Evolutionary conservation across 2,797 vertebrate genomes (phyloP).

Genomic region (Vireo griseus): DNA sequence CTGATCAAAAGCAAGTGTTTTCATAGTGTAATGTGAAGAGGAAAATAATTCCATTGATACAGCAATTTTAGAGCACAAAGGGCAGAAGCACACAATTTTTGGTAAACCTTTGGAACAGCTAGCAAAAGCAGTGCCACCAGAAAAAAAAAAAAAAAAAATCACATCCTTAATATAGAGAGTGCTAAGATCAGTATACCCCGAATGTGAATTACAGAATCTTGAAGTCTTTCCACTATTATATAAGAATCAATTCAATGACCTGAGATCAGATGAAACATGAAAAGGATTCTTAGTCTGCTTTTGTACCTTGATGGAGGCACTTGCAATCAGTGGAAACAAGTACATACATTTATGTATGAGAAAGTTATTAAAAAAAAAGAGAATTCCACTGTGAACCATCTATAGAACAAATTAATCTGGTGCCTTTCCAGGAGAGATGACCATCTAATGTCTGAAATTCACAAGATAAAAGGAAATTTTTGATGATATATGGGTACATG

Average conservation of each 20-base stretch:
- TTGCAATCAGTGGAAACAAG: constrained; percentile 15
- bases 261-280: constrained; percentile 40
- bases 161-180: background rate
- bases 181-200: background rate
- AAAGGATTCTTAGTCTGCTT: constrained; percentile 28
- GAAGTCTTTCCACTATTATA: constrained; percentile 15
- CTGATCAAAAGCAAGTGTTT: constrained; percentile 9
- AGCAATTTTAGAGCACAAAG: background rate
- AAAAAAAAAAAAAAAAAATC: background rate
- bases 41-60: background rate
- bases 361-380: constrained; percentile 12
- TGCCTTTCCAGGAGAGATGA: background rate
- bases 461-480: background rate
- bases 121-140: background rate
- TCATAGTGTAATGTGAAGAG: background rate
- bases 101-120: constrained; percentile 1
- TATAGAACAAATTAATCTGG: constrained; percentile 3
- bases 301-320: background rate
- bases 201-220: constrained; percentile 40
- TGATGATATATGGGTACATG: background rate
- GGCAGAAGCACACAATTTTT: background rate
- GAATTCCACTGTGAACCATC: background rate
- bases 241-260: constrained; percentile 29
- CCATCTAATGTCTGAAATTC: background rate
- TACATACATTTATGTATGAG: constrained; percentile 18